Percentiles rank a stretch among this genome's conserved stretches.
Conservation (phyloP, 1,140 invertebrate genomes). For the Bombus pascuorum region DNA sequence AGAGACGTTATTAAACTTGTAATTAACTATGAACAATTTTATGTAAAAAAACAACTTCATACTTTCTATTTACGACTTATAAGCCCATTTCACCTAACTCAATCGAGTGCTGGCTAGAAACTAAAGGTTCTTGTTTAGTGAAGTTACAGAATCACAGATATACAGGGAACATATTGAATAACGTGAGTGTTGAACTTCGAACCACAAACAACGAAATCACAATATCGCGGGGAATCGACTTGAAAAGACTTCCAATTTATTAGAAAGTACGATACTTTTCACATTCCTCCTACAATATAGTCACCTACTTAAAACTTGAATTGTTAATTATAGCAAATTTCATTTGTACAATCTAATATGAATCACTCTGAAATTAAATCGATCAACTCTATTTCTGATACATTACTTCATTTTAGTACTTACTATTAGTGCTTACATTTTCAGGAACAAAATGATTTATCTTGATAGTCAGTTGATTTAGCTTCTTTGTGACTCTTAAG, state of each 20-base stretch:
- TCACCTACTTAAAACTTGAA: neutral
- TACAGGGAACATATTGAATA: neutral
- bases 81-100: neutral
- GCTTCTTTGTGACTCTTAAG: neutral
- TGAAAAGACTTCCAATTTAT: neutral
- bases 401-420: neutral
- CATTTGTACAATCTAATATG: neutral
- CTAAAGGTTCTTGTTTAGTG: neutral
- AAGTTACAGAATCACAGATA: neutral
- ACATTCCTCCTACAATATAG: neutral
- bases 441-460: neutral
- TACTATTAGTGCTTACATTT: neutral
- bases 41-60: constrained; percentile 6
- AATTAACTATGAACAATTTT: constrained; percentile 17
- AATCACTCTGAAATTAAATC: neutral
- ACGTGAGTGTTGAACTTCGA: neutral
- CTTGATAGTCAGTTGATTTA: neutral
- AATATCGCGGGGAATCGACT: neutral
- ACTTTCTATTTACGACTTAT: constrained; percentile 32
- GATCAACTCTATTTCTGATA: neutral
- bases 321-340: neutral
- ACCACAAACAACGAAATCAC: no score
- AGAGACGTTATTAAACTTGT: constrained; percentile 1
- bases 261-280: neutral
- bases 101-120: neutral